phyloP scores from a whole-genome alignment of 2,797 vertebrate genomes.

The Miichthys miiuy region DNA sequence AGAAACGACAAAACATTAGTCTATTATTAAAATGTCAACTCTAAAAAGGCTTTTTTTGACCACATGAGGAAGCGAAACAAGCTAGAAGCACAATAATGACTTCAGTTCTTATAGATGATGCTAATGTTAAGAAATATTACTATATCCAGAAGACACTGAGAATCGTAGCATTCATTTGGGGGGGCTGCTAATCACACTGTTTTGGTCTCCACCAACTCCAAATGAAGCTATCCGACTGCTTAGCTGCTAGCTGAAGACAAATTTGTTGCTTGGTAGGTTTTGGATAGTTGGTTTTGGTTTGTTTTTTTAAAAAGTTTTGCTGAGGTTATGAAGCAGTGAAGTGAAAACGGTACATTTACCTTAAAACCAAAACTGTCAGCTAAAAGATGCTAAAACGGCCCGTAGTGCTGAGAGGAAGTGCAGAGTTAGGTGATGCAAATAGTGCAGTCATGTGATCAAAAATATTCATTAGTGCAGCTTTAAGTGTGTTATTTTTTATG shows the following conservation, averaged over 20 bases:
- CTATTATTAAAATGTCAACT: not conserved
- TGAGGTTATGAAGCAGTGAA: not conserved
- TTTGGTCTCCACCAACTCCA: not conserved
- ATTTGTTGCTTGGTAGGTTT: not conserved
- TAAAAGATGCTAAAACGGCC: not conserved
- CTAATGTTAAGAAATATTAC: too few species aligned
- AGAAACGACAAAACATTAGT: not conserved
- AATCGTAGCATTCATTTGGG: not conserved
- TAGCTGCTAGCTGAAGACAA: not conserved
- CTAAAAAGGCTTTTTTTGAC: too few species aligned
- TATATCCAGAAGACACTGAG: too few species aligned
- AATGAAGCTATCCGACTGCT: too few species aligned
- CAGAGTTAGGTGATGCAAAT: not conserved
- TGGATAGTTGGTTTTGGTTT: not conserved
- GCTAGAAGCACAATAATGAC: too few species aligned
- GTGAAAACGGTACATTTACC: too few species aligned
- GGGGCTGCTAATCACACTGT: not conserved
- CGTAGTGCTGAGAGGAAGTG: not conserved
- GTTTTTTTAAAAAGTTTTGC: too few species aligned
- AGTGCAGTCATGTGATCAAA: not conserved
- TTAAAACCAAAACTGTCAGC: too few species aligned
- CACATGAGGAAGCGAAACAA: too few species aligned
- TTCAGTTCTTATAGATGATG: too few species aligned
- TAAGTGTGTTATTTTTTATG: too few species aligned
- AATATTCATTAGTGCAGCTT: not conserved